Base-by-base conservation (phyloP, 92 coral and sea anemone species). In the Porites lobata region DNA sequence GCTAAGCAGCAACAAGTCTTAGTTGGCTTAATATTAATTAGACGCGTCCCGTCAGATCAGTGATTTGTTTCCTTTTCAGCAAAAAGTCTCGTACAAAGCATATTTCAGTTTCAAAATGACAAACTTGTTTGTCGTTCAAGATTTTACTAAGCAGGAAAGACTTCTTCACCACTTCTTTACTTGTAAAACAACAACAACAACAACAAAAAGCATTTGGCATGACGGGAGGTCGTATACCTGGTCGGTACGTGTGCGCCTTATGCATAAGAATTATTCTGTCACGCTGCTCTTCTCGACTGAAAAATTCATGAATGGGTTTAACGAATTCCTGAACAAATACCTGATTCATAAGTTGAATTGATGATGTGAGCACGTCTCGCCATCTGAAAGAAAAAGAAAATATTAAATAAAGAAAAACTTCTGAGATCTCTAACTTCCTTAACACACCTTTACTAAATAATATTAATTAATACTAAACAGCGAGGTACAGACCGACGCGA, bases 311-410 rank as follows among this genome's bases (percentile, higher is more conserved):
- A 79, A 12, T 29, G 6, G 4, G 26, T 13, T 65, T 83, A 24
- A 69, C 12, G 14, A 22, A 26, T 8, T 17, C 72, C 15, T 11
- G 13, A 7, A 4, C 93, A 64, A 79, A 75, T 86, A 96, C 99
- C 96, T 96, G 98, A 52, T 91, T 91, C 92, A 95, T 85, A 43
- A 96, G 94, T 65, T 95, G 89, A 47, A 91, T 94, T 15, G 98
- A 95, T 54, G 98, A 91, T 13, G 96, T 92, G n/a, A 96, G 80
- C 52, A 96, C 91, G 32, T 91, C 92, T 76, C 91, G 94, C 94
- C 98, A 96, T 72, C 99, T 96, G 54, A 57, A 68, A 54, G 59
- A 71, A 32, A 14, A 80, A 79, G 14, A 78, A 21, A 65, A 65
- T 15, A 1, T 77, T 38, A 51, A 79, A 54, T 3, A 21, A 32